Evolutionary conservation across 2,113 vertebrate genomes (phyloP).

Genomic region (Aphelocoma coerulescens): DNA sequence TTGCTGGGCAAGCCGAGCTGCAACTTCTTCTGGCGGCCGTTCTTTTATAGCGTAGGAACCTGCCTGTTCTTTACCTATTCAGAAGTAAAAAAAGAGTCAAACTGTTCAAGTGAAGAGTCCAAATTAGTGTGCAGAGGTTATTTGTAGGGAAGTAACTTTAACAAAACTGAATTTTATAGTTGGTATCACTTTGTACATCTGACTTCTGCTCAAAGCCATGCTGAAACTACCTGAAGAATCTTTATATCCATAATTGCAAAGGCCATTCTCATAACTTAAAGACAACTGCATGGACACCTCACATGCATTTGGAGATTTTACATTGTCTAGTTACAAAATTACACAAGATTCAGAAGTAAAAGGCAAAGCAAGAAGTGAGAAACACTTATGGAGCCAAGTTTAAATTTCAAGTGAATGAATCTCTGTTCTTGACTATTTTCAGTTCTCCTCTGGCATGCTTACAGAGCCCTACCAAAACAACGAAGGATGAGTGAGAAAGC

Average conservation of each 20-base stretch:
- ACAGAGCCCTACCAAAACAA: background rate
- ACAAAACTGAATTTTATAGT: background rate
- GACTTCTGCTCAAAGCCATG: background rate
- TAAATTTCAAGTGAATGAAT: background rate
- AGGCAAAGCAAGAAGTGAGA: background rate
- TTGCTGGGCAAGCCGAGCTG: conserved; percentile 84
- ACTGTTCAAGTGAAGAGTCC: background rate
- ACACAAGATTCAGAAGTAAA: background rate
- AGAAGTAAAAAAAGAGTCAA: conserved; percentile 34
- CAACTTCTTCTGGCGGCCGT: conserved; percentile 85
- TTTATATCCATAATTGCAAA: background rate
- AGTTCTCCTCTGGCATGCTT: background rate
- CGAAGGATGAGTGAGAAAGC: background rate
- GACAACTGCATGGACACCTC: background rate
- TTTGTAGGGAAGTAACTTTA: background rate
- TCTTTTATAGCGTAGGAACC: conserved; percentile 62
- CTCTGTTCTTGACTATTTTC: background rate
- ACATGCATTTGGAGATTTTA: background rate
- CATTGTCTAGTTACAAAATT: background rate
- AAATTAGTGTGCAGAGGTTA: background rate
- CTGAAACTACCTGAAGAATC: background rate
- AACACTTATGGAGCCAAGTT: background rate
- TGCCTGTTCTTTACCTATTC: conserved; percentile 64
- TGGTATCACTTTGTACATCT: background rate
- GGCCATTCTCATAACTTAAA: background rate